Evolutionary conservation across 2,797 vertebrate species (phyloP).

Genomic region (Alcedo atthis): DNA sequence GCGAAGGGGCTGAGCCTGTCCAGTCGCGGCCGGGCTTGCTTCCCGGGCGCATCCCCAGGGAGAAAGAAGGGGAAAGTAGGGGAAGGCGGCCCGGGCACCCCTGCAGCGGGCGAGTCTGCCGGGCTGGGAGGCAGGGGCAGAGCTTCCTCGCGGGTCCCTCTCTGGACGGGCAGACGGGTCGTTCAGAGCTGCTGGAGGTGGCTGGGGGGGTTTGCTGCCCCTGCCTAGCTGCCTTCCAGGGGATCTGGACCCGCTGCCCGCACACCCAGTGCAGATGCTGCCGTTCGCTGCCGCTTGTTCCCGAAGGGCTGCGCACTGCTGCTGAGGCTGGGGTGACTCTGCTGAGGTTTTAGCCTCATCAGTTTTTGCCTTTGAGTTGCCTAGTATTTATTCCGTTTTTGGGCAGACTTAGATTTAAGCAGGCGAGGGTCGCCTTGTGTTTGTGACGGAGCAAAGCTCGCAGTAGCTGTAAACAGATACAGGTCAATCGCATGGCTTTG

Average conservation of each 20-base stretch:
- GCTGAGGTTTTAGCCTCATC: neutral
- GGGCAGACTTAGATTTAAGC: neutral
- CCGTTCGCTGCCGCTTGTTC: too few relatives aligned
- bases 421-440: neutral
- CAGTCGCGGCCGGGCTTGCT: neutral
- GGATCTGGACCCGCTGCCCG: neutral
- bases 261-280: neutral
- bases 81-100: neutral
- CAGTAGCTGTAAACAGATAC: neutral
- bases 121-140: neutral
- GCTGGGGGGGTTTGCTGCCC: neutral
- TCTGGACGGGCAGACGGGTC: neutral
- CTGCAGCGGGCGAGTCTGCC: neutral
- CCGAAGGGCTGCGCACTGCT: neutral
- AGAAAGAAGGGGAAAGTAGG: neutral
- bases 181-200: neutral
- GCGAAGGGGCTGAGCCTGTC: neutral
- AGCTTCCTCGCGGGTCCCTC: neutral
- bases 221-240: accelerated
- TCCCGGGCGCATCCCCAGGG: neutral
- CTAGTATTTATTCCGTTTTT: neutral
- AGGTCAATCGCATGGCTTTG: neutral
- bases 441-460: neutral
- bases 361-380: neutral
- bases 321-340: neutral